Conservation (phyloP, 2,113 vertebrate species). For the Pelecanus crispus region DNA sequence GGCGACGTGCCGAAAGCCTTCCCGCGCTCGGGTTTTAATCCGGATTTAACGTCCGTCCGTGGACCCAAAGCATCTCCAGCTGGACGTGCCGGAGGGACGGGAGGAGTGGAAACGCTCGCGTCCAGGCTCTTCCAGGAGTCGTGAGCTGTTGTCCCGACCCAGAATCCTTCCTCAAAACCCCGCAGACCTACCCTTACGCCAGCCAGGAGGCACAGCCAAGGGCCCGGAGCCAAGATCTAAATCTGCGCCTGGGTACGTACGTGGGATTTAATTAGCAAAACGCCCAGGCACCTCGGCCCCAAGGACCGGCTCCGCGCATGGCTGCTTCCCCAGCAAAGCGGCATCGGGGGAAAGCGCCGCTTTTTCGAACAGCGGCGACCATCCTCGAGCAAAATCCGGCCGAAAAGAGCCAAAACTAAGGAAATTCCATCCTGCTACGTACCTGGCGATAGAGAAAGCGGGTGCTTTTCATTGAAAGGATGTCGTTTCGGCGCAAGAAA, state of each 20-base stretch:
- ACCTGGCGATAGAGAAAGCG: background rate
- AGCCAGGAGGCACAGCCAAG: background rate
- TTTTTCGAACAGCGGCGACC: rapidly evolving
- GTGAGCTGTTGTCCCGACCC: background rate
- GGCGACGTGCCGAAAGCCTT: no score
- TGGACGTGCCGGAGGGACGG: background rate
- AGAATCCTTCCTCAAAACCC: background rate
- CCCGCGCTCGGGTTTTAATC: rapidly evolving
- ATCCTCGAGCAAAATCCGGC: background rate
- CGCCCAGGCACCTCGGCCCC: no score
- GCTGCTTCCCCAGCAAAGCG: background rate
- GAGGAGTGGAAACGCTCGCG: background rate
- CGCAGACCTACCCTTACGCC: background rate
- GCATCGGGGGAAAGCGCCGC: rapidly evolving
- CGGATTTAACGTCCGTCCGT: rapidly evolving
- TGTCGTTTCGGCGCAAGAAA: background rate
- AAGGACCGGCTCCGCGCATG: no score
- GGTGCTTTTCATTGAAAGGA: background rate
- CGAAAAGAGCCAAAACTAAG: background rate
- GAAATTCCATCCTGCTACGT: background rate
- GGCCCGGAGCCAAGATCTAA: background rate
- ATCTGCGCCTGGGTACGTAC: background rate
- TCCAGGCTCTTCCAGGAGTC: background rate
- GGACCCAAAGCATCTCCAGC: background rate
- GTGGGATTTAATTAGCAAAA: background rate